These are phyloP conservation scores for Trematocara variabile DNA, from an alignment of 2,113 vertebrate species.

Conservation along the genomic window DNA sequence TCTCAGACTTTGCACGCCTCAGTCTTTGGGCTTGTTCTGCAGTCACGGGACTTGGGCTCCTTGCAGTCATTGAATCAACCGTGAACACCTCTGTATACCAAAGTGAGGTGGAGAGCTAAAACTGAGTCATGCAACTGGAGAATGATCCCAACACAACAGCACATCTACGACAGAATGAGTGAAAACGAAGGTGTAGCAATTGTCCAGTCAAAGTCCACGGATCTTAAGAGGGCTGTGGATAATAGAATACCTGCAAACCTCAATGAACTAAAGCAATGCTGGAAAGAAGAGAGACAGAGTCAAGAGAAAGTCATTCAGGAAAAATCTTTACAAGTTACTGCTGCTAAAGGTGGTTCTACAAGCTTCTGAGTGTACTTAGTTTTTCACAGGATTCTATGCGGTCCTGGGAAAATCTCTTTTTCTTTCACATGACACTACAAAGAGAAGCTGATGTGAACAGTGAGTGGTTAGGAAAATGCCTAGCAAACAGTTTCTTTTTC, in stretches of 20 bases:
- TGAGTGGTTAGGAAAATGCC: neutral
- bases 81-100: neutral
- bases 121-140: neutral
- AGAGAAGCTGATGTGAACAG: neutral
- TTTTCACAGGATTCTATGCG: neutral
- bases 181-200: neutral
- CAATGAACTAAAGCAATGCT: neutral
- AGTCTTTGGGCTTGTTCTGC: neutral
- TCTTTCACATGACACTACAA: neutral
- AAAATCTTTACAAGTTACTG: neutral
- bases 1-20: neutral
- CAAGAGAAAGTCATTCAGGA: neutral
- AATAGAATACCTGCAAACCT: neutral
- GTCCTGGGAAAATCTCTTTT: neutral
- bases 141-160: neutral
- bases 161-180: neutral
- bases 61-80: neutral
- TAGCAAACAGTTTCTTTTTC: neutral
- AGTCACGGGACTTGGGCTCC: neutral
- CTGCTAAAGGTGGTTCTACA: neutral
- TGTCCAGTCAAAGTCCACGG: neutral
- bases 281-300: neutral
- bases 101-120: neutral
- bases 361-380: neutral
- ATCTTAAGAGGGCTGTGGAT: neutral